Conservation (phyloP, 2,888 invertebrate species). For the Podotricha telesiphe region DNA sequence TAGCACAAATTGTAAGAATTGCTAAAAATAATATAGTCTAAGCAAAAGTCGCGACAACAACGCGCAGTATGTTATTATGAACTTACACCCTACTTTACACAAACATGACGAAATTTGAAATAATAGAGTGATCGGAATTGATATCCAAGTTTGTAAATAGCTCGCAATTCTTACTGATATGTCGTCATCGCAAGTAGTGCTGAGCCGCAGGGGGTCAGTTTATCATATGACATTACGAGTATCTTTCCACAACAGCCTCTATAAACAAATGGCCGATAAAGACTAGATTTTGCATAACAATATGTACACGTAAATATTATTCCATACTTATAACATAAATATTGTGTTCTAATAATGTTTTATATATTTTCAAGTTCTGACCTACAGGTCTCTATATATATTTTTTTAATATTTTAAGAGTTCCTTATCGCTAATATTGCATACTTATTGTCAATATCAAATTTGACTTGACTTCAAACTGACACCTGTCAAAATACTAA, state of each 20-base stretch:
- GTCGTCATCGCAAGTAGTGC: conserved; percentile 60
- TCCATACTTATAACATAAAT: conserved; percentile 7
- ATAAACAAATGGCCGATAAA: conserved; percentile 63
- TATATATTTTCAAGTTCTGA: background rate
- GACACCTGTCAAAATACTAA: background rate
- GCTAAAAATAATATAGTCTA: conserved; percentile 4
- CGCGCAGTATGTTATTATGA: conserved; percentile 3
- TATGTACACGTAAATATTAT: conserved; percentile 25
- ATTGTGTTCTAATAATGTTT: conserved; percentile 1
- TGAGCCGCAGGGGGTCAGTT: conserved; percentile 71
- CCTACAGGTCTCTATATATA: background rate
- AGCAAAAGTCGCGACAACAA: conserved; percentile 5
- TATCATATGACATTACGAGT: conserved; percentile 66
- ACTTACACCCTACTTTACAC: conserved; percentile 36
- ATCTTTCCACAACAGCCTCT: conserved; percentile 70
- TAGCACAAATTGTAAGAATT: background rate
- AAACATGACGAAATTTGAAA: conserved; percentile 51
- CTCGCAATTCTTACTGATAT: conserved; percentile 56
- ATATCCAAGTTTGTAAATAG: conserved; percentile 47
- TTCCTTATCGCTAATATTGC: background rate
- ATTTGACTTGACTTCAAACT: background rate
- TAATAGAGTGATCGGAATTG: conserved; percentile 10
- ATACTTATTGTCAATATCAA: background rate
- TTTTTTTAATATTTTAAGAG: background rate
- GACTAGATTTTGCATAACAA: conserved; percentile 50